Evolutionary conservation across 2,888 invertebrate genomes (phyloP).

Genomic region (Galerucella pusilla): DNA sequence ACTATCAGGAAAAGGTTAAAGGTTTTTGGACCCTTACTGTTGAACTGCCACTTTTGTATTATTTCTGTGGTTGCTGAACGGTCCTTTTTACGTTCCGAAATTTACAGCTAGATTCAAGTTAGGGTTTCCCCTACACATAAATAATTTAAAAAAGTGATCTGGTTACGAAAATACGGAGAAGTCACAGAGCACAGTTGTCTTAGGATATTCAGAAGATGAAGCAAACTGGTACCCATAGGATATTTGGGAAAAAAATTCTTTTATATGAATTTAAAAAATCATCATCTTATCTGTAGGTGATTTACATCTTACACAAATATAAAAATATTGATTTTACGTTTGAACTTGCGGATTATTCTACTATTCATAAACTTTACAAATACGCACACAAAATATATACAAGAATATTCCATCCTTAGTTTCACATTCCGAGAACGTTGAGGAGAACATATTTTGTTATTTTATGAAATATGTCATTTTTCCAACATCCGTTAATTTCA

Average conservation of each 20-base stretch:
- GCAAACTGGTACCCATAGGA: no score
- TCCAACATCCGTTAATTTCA: no score
- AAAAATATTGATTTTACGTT: no score
- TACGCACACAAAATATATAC: no score
- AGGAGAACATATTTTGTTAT: no score
- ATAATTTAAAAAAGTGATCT: neutral
- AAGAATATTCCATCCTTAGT: no score
- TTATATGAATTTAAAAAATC: no score
- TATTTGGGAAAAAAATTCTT: no score
- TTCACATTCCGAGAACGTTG: no score
- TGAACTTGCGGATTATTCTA: no score
- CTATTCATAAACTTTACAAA: no score
- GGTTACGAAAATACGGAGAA: neutral
- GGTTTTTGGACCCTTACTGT: slow-evolving; percentile 35
- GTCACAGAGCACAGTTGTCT: neutral
- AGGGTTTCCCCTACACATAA: neutral
- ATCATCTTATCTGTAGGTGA: neutral
- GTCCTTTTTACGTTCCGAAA: neutral
- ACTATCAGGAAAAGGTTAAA: slow-evolving; percentile 40
- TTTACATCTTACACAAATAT: neutral
- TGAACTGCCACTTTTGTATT: slow-evolving; percentile 21
- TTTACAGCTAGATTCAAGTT: neutral
- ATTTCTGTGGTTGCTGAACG: slow-evolving; percentile 20
- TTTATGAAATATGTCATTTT: no score
- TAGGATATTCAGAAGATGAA: neutral